A percentile compares a stretch with the other conserved stretches of the same genome.
These are phyloP conservation scores for Gymnorhina tibicen DNA, from an alignment of 2,113 vertebrate species.

Conservation along the genomic window DNA sequence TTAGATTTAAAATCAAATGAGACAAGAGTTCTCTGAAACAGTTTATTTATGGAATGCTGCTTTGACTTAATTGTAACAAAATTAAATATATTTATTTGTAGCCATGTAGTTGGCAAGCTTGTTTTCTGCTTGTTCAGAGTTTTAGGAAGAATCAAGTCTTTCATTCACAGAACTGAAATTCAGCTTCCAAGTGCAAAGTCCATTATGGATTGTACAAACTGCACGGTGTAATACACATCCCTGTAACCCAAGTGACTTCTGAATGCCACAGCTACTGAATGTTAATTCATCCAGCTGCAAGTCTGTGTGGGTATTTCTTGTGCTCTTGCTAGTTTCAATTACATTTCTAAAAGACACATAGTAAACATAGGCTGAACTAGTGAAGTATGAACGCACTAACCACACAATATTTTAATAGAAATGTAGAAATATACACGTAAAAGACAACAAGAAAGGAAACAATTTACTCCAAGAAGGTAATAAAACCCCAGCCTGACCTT, in stretches of 20 bases:
- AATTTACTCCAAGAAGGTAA: constrained; percentile 14
- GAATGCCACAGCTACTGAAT: not conserved
- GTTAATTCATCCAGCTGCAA: not conserved
- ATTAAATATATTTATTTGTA: not conserved
- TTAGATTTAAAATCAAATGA: not conserved
- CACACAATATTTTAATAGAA: not conserved
- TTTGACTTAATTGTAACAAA: not conserved
- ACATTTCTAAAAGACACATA: not conserved
- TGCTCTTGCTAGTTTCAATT: not conserved
- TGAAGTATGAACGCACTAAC: not conserved
- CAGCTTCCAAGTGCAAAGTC: not conserved
- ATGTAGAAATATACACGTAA: not conserved
- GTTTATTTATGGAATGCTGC: not conserved
- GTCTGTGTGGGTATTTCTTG: not conserved
- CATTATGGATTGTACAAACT: not conserved
- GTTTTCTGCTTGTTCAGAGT: not conserved
- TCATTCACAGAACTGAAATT: not conserved
- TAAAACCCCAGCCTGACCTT: constrained; percentile 29
- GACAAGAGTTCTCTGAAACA: not conserved
- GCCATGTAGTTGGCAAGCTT: not conserved
- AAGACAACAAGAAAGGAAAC: not conserved
- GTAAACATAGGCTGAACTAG: not conserved
- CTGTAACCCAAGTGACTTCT: not conserved
- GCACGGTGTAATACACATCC: not conserved
- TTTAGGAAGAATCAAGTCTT: not conserved